Conservation (phyloP, 2,888 invertebrate genomes). For the Drosophila mulleri region DNA sequence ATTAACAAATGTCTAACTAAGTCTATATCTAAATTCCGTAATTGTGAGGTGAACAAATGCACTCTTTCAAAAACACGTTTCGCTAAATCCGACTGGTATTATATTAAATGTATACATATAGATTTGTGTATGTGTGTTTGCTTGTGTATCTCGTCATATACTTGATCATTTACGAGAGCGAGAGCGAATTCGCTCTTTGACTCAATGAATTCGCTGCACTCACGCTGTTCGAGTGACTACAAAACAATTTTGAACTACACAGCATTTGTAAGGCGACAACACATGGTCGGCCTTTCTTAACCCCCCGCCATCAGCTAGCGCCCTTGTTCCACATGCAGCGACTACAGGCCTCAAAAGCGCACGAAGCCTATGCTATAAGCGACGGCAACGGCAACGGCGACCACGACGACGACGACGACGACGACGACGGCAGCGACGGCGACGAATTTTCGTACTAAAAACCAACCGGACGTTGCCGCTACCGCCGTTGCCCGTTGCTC, state of each 20-base stretch:
- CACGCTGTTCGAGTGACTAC: slow-evolving; percentile 24
- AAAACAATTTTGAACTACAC: slow-evolving; percentile 49
- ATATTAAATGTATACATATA: slow-evolving; percentile 23
- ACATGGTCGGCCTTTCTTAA: slow-evolving; percentile 60
- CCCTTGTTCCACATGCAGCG: slow-evolving; percentile 52
- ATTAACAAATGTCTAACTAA: not conserved
- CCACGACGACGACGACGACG: slow-evolving; percentile 25
- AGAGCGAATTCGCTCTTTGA: slow-evolving; percentile 53
- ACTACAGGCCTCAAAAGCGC: slow-evolving; percentile 59
- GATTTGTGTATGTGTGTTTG: slow-evolving; percentile 20
- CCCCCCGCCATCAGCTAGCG: slow-evolving; percentile 34
- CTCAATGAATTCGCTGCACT: slow-evolving; percentile 43
- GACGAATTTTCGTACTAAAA: slow-evolving; percentile 74
- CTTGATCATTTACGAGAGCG: slow-evolving; percentile 49
- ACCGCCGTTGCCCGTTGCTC: slow-evolving; percentile 46
- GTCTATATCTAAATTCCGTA: no score
- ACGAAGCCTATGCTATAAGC: slow-evolving; percentile 61
- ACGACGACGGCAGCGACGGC: slow-evolving; percentile 37
- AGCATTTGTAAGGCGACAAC: slow-evolving; percentile 61
- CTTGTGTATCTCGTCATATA: slow-evolving; percentile 9
- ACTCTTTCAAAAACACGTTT: slow-evolving; percentile 41
- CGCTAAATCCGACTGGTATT: slow-evolving; percentile 35
- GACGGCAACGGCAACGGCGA: slow-evolving; percentile 36
- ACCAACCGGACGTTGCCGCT: slow-evolving; percentile 79
- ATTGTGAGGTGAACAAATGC: not conserved